Conservation (phyloP, 2,113 vertebrate species). For the Tinamus guttatus region DNA sequence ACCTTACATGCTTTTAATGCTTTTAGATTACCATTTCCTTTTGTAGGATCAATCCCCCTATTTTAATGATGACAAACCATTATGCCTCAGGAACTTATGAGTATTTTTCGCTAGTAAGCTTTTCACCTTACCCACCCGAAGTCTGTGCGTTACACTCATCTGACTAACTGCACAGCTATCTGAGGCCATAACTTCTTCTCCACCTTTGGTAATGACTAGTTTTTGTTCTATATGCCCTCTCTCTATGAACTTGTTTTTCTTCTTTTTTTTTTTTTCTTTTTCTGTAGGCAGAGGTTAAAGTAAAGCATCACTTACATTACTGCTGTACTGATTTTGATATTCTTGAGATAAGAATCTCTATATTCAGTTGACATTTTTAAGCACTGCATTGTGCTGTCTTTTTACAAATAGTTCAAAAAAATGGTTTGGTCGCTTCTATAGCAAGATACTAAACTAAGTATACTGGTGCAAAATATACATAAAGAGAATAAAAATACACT, state of each 20-base stretch:
- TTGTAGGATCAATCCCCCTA: not conserved
- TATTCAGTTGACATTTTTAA: not conserved
- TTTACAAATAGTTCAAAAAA: not conserved
- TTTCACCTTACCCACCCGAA: not conserved
- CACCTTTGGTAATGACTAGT: not conserved
- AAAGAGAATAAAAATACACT: not conserved
- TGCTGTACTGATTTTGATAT: not conserved
- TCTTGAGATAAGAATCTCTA: not conserved
- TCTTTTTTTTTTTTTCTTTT: not conserved
- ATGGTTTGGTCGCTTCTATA: not conserved
- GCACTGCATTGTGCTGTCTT: not conserved
- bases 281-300: not conserved
- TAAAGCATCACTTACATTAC: not conserved
- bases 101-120: not conserved
- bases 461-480: not conserved
- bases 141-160: not conserved
- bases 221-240: not conserved
- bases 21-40: not conserved
- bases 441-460: not conserved
- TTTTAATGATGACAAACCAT: not conserved
- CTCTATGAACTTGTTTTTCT: not conserved
- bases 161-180: not conserved
- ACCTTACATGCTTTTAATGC: rapidly evolving
- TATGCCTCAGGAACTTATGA: not conserved
- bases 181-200: not conserved